Evolutionary conservation across 2,113 vertebrate genomes (phyloP).

Genomic region (Trogon surrucura): DNA sequence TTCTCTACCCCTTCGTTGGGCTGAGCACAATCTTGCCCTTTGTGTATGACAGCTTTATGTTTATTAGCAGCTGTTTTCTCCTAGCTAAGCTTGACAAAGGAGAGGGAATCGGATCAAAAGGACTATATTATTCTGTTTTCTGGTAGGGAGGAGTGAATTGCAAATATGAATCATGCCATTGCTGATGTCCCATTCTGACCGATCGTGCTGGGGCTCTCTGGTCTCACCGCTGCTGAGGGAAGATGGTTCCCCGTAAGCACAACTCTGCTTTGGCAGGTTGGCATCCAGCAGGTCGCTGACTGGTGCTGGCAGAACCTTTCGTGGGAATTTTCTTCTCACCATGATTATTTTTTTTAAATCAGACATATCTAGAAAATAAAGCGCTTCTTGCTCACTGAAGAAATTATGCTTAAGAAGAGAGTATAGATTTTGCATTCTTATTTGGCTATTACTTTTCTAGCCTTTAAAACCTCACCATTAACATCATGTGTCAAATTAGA

Average conservation of each 20-base stretch:
- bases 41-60: constrained; percentile 21
- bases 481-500: neutral
- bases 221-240: neutral
- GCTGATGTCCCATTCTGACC: neutral
- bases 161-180: neutral
- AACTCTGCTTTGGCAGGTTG: neutral
- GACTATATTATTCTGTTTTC: neutral
- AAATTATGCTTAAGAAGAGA: neutral
- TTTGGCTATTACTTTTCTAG: neutral
- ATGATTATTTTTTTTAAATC: neutral
- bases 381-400: neutral
- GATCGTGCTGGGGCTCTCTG: neutral
- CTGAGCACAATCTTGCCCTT: neutral
- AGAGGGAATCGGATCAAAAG: neutral
- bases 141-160: neutral
- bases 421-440: neutral
- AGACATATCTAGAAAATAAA: neutral
- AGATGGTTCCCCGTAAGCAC: neutral
- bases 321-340: neutral
- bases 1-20: neutral
- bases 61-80: constrained; percentile 39
- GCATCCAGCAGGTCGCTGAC: neutral
- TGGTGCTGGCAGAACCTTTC: neutral
- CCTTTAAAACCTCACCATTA: neutral
- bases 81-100: neutral